Evolutionary conservation across 2,888 invertebrate genomes (phyloP).

Genomic region (Aethes cnicana): DNA sequence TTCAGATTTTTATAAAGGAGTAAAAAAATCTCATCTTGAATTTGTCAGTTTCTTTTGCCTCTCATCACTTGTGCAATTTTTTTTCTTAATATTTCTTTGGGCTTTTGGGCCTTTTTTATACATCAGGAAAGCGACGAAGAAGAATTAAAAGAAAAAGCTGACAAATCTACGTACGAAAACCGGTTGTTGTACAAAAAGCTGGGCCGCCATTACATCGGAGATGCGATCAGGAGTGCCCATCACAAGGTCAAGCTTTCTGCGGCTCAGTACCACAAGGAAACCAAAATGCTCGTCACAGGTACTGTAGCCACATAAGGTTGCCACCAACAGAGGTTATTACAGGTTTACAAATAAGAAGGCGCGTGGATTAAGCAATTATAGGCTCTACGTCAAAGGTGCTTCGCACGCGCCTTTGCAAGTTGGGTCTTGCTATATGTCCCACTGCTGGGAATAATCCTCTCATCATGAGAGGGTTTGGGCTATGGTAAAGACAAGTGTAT

Average conservation of each 20-base stretch:
- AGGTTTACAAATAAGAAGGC: too few relatives aligned
- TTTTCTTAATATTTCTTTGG: not conserved
- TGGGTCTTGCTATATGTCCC: too few relatives aligned
- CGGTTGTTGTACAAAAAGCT: slow-evolving; percentile 86
- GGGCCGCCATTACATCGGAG: slow-evolving; percentile 88
- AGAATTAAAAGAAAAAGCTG: slow-evolving; percentile 38
- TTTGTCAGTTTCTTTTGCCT: too few relatives aligned
- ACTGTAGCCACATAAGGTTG: not conserved
- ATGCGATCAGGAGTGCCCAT: slow-evolving; percentile 85
- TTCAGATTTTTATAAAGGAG: too few relatives aligned
- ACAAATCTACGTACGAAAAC: slow-evolving; percentile 35
- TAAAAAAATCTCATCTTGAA: too few relatives aligned
- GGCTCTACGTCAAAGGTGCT: too few relatives aligned
- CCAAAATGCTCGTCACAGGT: slow-evolving; percentile 91
- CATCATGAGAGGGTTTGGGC: too few relatives aligned
- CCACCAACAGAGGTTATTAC: too few relatives aligned
- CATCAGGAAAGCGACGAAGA: slow-evolving; percentile 67
- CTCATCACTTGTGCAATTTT: not conserved
- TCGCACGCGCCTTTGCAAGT: too few relatives aligned
- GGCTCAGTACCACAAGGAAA: slow-evolving; percentile 90
- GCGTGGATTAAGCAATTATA: too few relatives aligned
- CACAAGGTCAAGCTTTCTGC: slow-evolving; percentile 87
- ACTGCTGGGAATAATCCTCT: too few relatives aligned
- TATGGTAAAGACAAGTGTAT: too few relatives aligned
- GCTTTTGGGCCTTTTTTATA: not conserved